Base-by-base conservation (phyloP, 2,113 vertebrate species). In the Osmerus eperlanus region DNA sequence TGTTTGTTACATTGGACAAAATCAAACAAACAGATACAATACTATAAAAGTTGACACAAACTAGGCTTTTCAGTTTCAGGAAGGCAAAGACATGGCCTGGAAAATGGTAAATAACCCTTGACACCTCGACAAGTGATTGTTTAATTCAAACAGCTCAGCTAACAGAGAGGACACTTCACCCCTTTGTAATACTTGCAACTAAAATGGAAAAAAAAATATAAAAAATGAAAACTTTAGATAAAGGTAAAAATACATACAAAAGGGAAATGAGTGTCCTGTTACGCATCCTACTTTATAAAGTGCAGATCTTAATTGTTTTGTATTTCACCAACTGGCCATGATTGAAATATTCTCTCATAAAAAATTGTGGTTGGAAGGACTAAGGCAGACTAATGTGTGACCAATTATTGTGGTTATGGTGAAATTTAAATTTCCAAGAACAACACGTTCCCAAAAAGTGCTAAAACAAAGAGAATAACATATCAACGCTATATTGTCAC, bases 41-140 rank as follows among this genome's bases (percentile, higher is more conserved):
- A 79, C 81, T 83, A 83, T 76, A 86, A 85, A 84, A 86, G 84
- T 83, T 84, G 84, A 85, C 83, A 85, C 78, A 83, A 82, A 86
- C 82, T 84, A 79, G 79, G 77, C 68, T 83, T 85, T 84, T 83
- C 80, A 83, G 78, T 87, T 81, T 80, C 78, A 85, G 84, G 84
- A 87, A 85, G 84, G 84, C 84, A 81, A 83, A 80, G 80, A 81
- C 80, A 71, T 71, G 76, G 86, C 84, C 80, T 78, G 86, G 82
- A 80, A 83, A 81, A 82, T 68, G 81, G 75, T 68, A 80, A 82
- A 72, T 80, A 76, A 85, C 77, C 83, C 81, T 80, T 82, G 81
- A 83, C 79, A 83, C 78, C 78, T 75, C 80, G 80, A 76, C 70
- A 64, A 75, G 80, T 79, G 78, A 81, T 74, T 76, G 79, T 73